Percentiles rank a stretch among this genome's conserved stretches.
phyloP scores from a whole-genome alignment of 2,113 vertebrate genomes.

The Grus americana region DNA sequence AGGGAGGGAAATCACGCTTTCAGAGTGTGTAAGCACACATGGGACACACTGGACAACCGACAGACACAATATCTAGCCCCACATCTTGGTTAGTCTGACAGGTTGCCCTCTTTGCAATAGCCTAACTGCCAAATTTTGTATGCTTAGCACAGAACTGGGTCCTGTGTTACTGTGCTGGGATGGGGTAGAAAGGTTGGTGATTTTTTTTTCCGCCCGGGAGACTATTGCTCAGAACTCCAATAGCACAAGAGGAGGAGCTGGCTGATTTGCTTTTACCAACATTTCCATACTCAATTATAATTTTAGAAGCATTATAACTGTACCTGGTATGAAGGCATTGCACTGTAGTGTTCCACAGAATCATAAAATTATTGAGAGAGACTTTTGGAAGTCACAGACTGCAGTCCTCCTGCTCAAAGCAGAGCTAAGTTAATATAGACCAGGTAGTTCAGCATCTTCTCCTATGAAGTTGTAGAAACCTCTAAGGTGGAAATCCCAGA shows the following conservation, averaged over 20 bases:
- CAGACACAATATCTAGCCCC: not conserved
- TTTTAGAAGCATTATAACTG: not conserved
- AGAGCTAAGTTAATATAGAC: not conserved
- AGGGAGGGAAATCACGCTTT: not conserved
- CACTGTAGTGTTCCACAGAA: not conserved
- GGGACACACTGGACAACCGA: not conserved
- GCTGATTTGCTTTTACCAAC: not conserved
- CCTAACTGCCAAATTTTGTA: not conserved
- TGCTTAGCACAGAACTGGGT: not conserved
- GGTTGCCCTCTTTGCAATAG: not conserved
- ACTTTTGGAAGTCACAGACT: not conserved
- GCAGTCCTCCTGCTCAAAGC: not conserved
- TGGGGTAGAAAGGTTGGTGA: not conserved
- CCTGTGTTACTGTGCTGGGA: not conserved
- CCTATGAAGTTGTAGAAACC: not conserved
- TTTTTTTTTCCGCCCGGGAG: no score
- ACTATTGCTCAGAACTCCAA: not conserved
- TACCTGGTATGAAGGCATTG: not conserved
- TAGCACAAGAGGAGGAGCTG: not conserved
- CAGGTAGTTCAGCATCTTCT: not conserved
- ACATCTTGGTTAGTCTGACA: not conserved
- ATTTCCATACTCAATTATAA: not conserved
- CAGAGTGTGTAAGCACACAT: rapidly evolving
- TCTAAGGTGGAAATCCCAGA: not conserved
- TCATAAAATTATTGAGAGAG: not conserved